Evolutionary conservation across 1,140 invertebrate species (phyloP), one percentile per base, ranked within the genome.

Genomic region (Drosophila nigromelanica): DNA sequence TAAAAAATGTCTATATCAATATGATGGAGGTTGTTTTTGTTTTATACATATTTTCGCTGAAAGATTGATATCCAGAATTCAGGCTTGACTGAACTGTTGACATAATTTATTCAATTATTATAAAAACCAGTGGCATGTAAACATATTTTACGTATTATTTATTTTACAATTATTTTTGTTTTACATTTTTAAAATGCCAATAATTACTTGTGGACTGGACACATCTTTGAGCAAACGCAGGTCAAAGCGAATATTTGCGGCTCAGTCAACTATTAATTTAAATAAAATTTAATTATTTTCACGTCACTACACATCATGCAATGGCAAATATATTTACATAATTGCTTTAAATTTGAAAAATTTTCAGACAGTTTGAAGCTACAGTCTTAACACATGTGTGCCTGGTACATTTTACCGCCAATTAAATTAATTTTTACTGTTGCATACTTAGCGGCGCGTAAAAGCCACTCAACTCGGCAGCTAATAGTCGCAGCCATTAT

Each of bases 401-500:
- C 45, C 78, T 43, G 58, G 15, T 27, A 30, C 24, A 37, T 56
- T 63, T 55, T 11, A 39, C 0, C 48, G 7, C 8, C 10, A 51
- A 58, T 66, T 69, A 59, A 74, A 80, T 80, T 54, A 78, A 47
- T 69, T 81, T 82, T 62, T 37, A 42, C 21, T 72, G 55, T 30
- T 27, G 59, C 51, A 55, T 55, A 70, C 50, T 72, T 66, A 11
- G 62, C 39, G 40, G 54, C 24, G 43, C 42, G 11, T 37, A 7
- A 70, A 85, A 81, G 48, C 43, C 69, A 59, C 54, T 71, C 24
- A 61, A 55, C 63, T 75, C 60, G 48, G 43, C 45, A 48, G 75
- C 59, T 78, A 78, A 81, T 81, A 81, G 80, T 72, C 70, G 61
- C 67, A 69, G 43, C 78, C 67, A 82, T 89, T 78, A 79, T 63